Base-by-base conservation (phyloP, 1,140 invertebrate species). In the Artemia franciscana region DNA sequence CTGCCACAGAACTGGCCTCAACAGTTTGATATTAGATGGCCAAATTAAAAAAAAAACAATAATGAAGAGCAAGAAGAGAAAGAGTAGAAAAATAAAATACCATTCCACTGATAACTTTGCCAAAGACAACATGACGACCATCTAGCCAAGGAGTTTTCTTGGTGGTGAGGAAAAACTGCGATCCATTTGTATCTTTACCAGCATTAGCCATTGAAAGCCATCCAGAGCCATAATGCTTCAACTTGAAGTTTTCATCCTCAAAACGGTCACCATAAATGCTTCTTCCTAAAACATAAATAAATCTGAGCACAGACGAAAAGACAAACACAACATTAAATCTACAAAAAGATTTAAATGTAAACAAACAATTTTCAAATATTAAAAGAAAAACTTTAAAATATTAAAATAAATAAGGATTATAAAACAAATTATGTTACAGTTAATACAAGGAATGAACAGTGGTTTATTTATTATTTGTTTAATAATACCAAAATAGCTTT, bases 121-220 rank as follows among this genome's bases (percentile, higher is more conserved):
- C 95, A 74, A 98, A 98, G 18, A 98, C 94, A 66, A 96, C 91
- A 72, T 98, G 95, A 72, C 86, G 81, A 18, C 89, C 89, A 78
- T 98, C 91, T 27, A 98, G 77, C 95, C 95, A 98, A 24, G 85
- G 76, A 12, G 94, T 98, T 69, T 85, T 79, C 66, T 86, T 86
- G 2, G 83, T 84, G 18, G 91, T 94, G 70, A 98, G 93, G 71
- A 98, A 98, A 76, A 98, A 98, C 71, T 98, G 94, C 24, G 91
- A 95, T 24, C 94, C 94, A 76, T 98, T 98, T 28, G 94, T 96
- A 72, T 98, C 89, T 74, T 90, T 89, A 61, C 86, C 88, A 72
- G 90, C 87, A 75, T 96, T 95, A 60, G 91, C 91, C 91, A 97
- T 96, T 0, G 88, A 92, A 60, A 95, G 72, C 88, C 90, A 95